Evolutionary conservation across 1,140 invertebrate genomes (phyloP).

Genomic region (Tribolium castaneum): DNA sequence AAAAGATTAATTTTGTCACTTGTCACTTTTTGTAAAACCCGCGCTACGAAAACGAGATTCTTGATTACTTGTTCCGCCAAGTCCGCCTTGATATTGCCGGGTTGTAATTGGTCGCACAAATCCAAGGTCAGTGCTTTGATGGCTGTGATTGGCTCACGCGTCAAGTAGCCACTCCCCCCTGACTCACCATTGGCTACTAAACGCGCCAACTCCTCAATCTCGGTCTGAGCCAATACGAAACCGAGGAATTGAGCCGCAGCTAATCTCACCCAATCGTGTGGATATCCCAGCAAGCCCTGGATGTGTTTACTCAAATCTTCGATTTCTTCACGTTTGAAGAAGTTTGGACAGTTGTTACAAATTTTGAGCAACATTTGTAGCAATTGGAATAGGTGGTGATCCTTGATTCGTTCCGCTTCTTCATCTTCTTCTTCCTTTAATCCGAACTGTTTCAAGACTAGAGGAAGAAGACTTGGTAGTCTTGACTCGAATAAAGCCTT

Average conservation of each 20-base stretch:
- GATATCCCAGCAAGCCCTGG: constrained; percentile 69
- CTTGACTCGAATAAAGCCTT: constrained; percentile 62
- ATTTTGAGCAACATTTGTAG: constrained; percentile 75
- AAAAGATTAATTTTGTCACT: constrained; percentile 65
- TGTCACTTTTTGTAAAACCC: constrained; percentile 69
- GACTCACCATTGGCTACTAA: constrained; percentile 64
- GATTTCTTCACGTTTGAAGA: constrained; percentile 63
- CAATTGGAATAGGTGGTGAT: constrained; percentile 78
- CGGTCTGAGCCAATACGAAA: constrained; percentile 73
- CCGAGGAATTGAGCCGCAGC: constrained; percentile 80
- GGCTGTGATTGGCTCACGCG: constrained; percentile 69
- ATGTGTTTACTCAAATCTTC: constrained; percentile 65
- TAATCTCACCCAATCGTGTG: constrained; percentile 81
- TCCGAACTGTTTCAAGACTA: constrained; percentile 66
- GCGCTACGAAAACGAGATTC: constrained; percentile 77
- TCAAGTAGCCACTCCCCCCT: constrained; percentile 71
- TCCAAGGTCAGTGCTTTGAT: constrained; percentile 78
- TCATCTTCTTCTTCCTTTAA: constrained; percentile 58
- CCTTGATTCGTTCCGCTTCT: constrained; percentile 68
- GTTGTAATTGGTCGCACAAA: constrained; percentile 78
- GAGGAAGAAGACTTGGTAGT: constrained; percentile 60
- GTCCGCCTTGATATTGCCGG: constrained; percentile 68
- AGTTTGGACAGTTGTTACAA: constrained; percentile 65
- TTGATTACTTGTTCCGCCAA: constrained; percentile 78
- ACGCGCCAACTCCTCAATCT: constrained; percentile 70